These are phyloP conservation scores for Sebastes variabilis DNA, from an alignment of 2,797 vertebrate species.

Conservation along the genomic window DNA sequence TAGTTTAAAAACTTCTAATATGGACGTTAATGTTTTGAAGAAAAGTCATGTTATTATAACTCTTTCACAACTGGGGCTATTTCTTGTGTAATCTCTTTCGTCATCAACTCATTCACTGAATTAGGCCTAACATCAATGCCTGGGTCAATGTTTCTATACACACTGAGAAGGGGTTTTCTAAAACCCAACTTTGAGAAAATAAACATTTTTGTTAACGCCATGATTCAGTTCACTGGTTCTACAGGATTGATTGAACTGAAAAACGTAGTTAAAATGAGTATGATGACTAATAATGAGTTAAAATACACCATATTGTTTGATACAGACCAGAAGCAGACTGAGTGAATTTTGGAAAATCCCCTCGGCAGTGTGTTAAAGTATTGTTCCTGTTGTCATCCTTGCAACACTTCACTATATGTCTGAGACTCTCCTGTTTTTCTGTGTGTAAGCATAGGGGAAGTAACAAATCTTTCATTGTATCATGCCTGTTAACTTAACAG, in stretches of 20 bases:
- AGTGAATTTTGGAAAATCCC: constrained; percentile 25
- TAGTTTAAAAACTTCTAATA: neutral
- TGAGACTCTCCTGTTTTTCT: neutral
- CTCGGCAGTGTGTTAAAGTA: neutral
- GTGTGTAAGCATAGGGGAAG: constrained; percentile 3
- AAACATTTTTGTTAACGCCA: neutral
- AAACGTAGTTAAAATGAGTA: neutral
- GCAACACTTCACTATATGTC: constrained; percentile 21
- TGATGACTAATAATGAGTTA: neutral
- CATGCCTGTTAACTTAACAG: neutral
- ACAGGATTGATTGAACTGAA: neutral
- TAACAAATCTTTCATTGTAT: neutral
- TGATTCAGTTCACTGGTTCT: neutral
- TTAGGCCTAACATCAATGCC: neutral
- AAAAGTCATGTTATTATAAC: neutral
- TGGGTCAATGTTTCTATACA: neutral
- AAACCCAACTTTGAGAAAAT: neutral
- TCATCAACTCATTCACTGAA: neutral
- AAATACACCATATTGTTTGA: neutral
- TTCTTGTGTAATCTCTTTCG: neutral
- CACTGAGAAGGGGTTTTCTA: neutral
- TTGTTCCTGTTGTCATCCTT: constrained; percentile 19
- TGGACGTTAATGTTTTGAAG: neutral
- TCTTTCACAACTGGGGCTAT: neutral
- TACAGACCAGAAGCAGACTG: neutral